These are phyloP conservation scores for Amniataba percoides DNA, from an alignment of 2,797 vertebrate genomes.

Conservation along the genomic window DNA sequence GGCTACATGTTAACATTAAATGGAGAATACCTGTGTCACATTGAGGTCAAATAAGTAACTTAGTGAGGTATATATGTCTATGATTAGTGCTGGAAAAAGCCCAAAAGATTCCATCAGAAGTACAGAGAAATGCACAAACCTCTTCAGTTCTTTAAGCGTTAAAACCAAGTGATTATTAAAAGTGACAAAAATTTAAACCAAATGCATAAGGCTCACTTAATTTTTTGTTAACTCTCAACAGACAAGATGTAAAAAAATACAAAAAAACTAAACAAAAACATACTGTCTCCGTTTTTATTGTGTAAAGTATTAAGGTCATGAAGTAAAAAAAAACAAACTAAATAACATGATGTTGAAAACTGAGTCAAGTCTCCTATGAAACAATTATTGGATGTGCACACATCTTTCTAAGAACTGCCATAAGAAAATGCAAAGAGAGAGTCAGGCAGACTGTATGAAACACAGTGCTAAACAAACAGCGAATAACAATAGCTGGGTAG, in stretches of 20 bases:
- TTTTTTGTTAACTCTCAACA: background rate
- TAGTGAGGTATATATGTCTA: background rate
- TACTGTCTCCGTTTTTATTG: background rate
- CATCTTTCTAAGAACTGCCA: background rate
- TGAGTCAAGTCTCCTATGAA: background rate
- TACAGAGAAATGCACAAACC: background rate
- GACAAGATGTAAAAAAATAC: background rate
- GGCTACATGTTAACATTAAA: background rate
- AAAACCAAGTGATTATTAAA: background rate
- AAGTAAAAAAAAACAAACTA: background rate
- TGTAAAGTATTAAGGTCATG: background rate
- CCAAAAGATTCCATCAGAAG: background rate
- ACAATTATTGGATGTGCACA: slow-evolving; percentile 6
- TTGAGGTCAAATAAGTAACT: background rate
- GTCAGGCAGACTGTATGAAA: background rate
- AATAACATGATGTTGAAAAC: background rate
- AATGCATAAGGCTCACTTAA: background rate
- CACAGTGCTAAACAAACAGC: background rate
- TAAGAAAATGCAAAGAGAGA: background rate
- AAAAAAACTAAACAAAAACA: too few relatives aligned
- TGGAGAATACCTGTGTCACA: background rate
- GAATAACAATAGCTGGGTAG: slow-evolving; percentile 1
- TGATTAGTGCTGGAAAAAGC: background rate
- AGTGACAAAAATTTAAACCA: background rate
- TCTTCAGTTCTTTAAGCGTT: background rate